Percentiles rank a stretch among this genome's conserved stretches.
Evolutionary conservation across 1,140 invertebrate genomes (phyloP).

Genomic region (Danaus melanippus): DNA sequence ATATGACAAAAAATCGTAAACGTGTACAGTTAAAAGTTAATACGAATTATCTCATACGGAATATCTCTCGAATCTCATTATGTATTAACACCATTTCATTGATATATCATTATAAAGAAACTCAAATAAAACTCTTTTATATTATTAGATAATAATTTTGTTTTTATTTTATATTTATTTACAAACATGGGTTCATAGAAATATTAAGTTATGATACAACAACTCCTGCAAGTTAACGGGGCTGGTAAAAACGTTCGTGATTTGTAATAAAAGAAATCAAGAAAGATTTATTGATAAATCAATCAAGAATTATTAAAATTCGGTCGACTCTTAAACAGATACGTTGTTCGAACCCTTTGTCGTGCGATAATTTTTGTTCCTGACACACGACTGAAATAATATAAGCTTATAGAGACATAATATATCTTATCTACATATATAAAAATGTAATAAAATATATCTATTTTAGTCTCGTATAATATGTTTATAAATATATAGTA

Average conservation of each 20-base stretch:
- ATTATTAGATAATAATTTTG: slow-evolving; percentile 3
- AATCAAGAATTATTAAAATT: slow-evolving; percentile 35
- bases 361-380: slow-evolving; percentile 19
- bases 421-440: not conserved
- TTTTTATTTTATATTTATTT: slow-evolving; percentile 5
- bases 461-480: not conserved
- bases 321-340: slow-evolving; percentile 16
- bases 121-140: too few species aligned
- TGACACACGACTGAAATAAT: not conserved
- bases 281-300: slow-evolving; percentile 28
- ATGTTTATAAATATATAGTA: too few species aligned
- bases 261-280: slow-evolving; percentile 1
- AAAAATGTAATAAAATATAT: not conserved
- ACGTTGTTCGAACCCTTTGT: slow-evolving; percentile 23
- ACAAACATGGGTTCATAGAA: slow-evolving; percentile 5
- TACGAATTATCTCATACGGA: too few species aligned
- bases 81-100: too few species aligned
- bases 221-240: too few species aligned
- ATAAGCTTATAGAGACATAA: not conserved
- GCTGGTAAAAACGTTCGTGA: too few species aligned
- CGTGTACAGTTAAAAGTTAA: too few species aligned
- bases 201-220: too few species aligned
- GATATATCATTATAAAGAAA: too few species aligned
- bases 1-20: too few species aligned
- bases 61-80: too few species aligned